These are phyloP conservation scores for Lates japonicus DNA, from an alignment of 2,797 vertebrate species.

Conservation along the genomic window DNA sequence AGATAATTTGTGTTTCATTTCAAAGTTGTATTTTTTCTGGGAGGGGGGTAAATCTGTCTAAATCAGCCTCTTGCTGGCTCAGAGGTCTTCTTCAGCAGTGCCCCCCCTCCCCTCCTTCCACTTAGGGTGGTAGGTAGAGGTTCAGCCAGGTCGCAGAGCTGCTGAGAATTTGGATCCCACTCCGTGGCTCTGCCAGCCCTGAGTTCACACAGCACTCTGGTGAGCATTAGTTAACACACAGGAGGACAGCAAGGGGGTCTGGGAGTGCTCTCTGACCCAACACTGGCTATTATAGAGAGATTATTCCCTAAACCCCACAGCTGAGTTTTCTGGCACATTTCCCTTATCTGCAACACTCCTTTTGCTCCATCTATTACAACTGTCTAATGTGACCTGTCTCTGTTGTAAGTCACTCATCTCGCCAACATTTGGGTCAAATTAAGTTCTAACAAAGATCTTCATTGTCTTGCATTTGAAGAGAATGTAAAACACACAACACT, in stretches of 20 bases:
- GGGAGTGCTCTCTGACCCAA: conserved; percentile 81
- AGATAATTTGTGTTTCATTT: conserved; percentile 76
- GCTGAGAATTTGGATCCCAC: conserved; percentile 72
- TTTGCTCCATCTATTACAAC: conserved; percentile 75
- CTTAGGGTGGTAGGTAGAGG: conserved; percentile 61
- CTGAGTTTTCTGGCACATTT: conserved; percentile 79
- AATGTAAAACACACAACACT: conserved; percentile 65
- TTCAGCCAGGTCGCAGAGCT: conserved; percentile 72
- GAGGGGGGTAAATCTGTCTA: conserved; percentile 67
- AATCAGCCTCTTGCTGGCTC: conserved; percentile 64
- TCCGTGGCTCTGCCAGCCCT: conserved; percentile 68
- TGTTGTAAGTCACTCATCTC: conserved; percentile 72
- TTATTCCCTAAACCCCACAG: conserved; percentile 83
- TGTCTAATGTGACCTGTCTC: conserved; percentile 81
- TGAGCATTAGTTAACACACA: conserved; percentile 86
- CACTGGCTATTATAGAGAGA: conserved; percentile 83
- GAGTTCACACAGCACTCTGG: conserved; percentile 73
- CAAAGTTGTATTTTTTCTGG: conserved; percentile 67
- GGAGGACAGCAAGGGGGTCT: conserved; percentile 68
- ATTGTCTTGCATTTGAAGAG: conserved; percentile 61
- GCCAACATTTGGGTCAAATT: conserved; percentile 79
- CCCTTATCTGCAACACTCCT: conserved; percentile 76
- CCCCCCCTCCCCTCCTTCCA: conserved; percentile 32
- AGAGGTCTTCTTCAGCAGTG: conserved; percentile 48
- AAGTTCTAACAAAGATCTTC: conserved; percentile 70